Percentiles rank a stretch among this genome's conserved stretches.
These are phyloP conservation scores for Leptinotarsa juncta DNA, from an alignment of 2,888 invertebrate genomes.

Conservation along the genomic window DNA sequence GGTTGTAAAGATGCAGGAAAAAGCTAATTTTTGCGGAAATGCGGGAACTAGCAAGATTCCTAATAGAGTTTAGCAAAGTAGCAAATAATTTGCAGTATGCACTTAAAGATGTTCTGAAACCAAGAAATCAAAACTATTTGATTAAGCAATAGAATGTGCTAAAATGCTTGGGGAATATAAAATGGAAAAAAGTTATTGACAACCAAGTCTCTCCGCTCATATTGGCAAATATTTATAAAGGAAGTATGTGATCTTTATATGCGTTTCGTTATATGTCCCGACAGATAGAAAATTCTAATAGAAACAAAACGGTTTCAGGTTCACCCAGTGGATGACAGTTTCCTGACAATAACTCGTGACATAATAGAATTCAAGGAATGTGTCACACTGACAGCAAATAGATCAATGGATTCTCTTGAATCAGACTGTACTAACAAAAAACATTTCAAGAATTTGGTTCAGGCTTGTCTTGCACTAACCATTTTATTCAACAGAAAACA, in stretches of 20 bases:
- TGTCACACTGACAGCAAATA: constrained; percentile 37
- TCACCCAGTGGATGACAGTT: constrained; percentile 48
- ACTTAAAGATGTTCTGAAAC: constrained; percentile 22
- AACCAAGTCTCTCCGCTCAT: constrained; percentile 24
- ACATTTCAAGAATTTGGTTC: too few relatives aligned
- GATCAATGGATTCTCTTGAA: too few relatives aligned
- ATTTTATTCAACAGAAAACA: too few relatives aligned
- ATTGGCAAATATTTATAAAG: constrained; percentile 31
- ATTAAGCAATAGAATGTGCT: constrained; percentile 15
- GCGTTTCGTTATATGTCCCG: not conserved
- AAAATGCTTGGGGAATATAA: constrained; percentile 22
- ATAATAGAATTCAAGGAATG: constrained; percentile 45
- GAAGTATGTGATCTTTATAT: constrained; percentile 30
- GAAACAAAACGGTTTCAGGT: constrained; percentile 40
- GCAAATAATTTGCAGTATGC: constrained; percentile 11
- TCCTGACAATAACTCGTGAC: constrained; percentile 46
- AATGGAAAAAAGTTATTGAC: constrained; percentile 13
- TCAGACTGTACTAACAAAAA: too few relatives aligned
- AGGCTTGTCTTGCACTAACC: too few relatives aligned
- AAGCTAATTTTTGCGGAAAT: too few relatives aligned
- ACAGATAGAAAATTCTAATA: constrained; percentile 29
- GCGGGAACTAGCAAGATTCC: constrained; percentile 29
- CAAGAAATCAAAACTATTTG: constrained; percentile 23
- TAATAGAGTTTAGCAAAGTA: constrained; percentile 40
- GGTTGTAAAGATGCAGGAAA: too few relatives aligned